Percentiles rank a stretch among this genome's conserved stretches.
Conservation (phyloP, 2,888 invertebrate genomes). For the Caenorhabditis uteleia region DNA sequence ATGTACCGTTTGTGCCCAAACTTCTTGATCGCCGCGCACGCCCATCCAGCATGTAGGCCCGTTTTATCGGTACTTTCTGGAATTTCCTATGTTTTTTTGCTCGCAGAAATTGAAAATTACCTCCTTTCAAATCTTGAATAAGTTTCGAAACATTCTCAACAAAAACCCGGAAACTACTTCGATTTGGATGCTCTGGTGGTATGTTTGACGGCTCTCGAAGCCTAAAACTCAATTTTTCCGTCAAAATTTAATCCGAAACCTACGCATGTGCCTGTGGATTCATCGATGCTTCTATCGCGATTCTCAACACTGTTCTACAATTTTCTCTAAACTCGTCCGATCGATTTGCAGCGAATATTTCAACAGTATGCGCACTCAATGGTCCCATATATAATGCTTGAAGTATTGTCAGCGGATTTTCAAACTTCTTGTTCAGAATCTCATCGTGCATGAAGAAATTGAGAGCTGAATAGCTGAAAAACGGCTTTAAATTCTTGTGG, state of each 20-base stretch:
- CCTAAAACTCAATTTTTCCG: conserved; percentile 24
- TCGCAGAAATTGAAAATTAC: background rate
- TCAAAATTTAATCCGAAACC: no score
- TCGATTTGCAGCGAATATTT: conserved; percentile 44
- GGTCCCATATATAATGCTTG: conserved; percentile 48
- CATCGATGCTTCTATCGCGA: conserved; percentile 19
- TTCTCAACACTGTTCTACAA: conserved; percentile 33
- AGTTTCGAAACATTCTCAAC: conserved; percentile 12
- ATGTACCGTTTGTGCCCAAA: conserved; percentile 45
- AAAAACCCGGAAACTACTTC: conserved; percentile 15
- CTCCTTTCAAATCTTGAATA: conserved; percentile 30
- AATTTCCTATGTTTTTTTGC: background rate
- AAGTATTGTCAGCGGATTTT: conserved; percentile 29
- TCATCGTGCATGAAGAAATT: conserved; percentile 43
- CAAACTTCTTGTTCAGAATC: conserved; percentile 15
- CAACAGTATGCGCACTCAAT: conserved; percentile 39
- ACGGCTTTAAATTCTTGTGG: background rate
- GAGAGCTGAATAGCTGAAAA: conserved; percentile 45
- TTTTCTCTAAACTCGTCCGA: conserved; percentile 33
- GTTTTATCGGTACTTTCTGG: conserved; percentile 14
- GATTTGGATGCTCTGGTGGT: conserved; percentile 6
- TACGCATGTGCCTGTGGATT: conserved; percentile 9
- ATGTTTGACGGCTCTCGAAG: conserved; percentile 8
- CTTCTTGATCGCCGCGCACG: conserved; percentile 53
- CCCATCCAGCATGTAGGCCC: conserved; percentile 43